Percentiles rank a stretch among this genome's conserved stretches.
phyloP scores from a whole-genome alignment of 2,888 invertebrate genomes.

The Nemapogon koenigi region DNA sequence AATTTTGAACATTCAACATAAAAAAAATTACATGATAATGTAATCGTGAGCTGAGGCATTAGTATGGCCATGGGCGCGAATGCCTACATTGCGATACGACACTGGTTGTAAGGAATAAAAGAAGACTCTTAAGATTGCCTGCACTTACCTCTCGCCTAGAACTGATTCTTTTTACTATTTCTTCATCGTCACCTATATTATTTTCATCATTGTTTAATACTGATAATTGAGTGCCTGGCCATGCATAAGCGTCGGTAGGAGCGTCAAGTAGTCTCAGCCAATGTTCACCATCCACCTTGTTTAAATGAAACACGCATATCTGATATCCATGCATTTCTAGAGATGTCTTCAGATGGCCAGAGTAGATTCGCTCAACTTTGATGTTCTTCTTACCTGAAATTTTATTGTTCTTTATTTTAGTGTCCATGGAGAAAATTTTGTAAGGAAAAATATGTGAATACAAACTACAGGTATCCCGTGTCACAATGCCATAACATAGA shows the following conservation, averaged over 20 bases:
- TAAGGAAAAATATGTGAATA: too few relatives aligned
- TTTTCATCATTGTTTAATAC: constrained; percentile 23
- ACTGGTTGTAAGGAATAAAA: too few relatives aligned
- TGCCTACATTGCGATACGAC: too few relatives aligned
- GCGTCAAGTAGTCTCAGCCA: constrained; percentile 67
- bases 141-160: too few relatives aligned
- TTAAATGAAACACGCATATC: constrained; percentile 70
- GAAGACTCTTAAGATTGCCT: too few relatives aligned
- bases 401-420: constrained; percentile 1
- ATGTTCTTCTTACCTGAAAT: constrained; percentile 44
- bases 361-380: constrained; percentile 57
- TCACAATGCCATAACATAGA: too few relatives aligned
- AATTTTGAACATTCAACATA: too few relatives aligned
- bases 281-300: constrained; percentile 35
- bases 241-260: constrained; percentile 62
- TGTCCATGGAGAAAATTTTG: too few relatives aligned
- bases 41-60: too few relatives aligned
- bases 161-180: constrained; percentile 26
- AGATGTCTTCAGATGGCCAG: constrained; percentile 72
- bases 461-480: too few relatives aligned
- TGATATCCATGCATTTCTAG: constrained; percentile 81
- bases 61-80: too few relatives aligned
- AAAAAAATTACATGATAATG: too few relatives aligned
- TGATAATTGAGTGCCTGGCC: constrained; percentile 58
- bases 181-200: constrained; percentile 26